phyloP scores from a whole-genome alignment of 1,140 invertebrate species.

The Drosophila sturtevanti region DNA sequence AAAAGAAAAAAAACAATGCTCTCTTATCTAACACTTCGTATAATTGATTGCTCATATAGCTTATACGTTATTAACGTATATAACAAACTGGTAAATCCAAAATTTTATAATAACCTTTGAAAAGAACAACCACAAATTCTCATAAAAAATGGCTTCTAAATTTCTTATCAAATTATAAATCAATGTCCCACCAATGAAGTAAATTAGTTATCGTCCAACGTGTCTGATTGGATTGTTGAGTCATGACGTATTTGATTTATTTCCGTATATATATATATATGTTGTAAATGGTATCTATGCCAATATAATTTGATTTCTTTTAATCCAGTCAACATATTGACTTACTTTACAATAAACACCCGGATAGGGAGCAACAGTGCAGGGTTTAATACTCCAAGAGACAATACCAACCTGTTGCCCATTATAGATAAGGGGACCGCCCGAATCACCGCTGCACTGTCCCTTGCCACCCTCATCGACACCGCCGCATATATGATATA shows the following conservation, averaged over 20 bases:
- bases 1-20: too few relatives aligned
- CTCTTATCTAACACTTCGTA: too few relatives aligned
- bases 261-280: background rate
- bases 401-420: constrained; percentile 81
- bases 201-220: background rate
- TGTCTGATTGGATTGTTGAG: background rate
- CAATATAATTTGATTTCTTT: constrained; percentile 54
- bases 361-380: constrained; percentile 80
- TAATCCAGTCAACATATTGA: constrained; percentile 83
- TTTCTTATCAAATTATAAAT: background rate
- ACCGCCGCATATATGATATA: constrained; percentile 82
- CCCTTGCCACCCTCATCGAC: constrained; percentile 83
- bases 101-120: too few relatives aligned
- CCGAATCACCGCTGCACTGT: constrained; percentile 83
- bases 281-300: too few relatives aligned
- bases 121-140: too few relatives aligned
- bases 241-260: constrained; percentile 14
- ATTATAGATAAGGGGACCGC: constrained; percentile 81
- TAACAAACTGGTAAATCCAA: too few relatives aligned
- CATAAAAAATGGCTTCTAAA: too few relatives aligned
- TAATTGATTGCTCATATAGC: too few relatives aligned
- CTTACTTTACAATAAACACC: constrained; percentile 83
- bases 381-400: constrained; percentile 83
- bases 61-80: too few relatives aligned
- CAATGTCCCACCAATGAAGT: background rate